A percentile compares a stretch with the other conserved stretches of the same genome.
Conservation (phyloP, 1,140 invertebrate species). For the Tribolium castaneum region DNA sequence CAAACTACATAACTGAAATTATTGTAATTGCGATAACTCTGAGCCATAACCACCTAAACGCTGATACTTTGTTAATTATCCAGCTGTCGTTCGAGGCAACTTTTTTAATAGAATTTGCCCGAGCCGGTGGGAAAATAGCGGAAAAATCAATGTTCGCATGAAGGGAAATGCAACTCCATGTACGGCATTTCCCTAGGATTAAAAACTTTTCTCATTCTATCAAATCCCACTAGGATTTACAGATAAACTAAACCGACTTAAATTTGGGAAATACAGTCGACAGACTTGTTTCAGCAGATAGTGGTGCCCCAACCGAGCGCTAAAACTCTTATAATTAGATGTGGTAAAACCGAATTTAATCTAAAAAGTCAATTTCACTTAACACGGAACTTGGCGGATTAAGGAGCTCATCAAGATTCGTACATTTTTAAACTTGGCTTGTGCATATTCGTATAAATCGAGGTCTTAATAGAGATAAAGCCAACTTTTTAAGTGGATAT, state of each 20-base stretch:
- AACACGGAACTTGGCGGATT: neutral
- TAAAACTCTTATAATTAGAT: slow-evolving; percentile 26
- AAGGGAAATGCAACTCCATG: slow-evolving; percentile 24
- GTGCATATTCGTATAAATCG: slow-evolving; percentile 57
- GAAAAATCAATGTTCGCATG: neutral
- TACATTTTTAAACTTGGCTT: slow-evolving; percentile 66
- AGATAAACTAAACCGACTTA: slow-evolving; percentile 47
- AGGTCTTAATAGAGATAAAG: slow-evolving; percentile 50
- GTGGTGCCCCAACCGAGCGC: neutral
- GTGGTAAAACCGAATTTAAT: slow-evolving; percentile 29
- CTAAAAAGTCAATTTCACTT: slow-evolving; percentile 27
- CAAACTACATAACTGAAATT: neutral
- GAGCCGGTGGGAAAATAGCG: neutral
- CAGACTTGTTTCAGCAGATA: slow-evolving; percentile 25
- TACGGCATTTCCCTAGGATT: slow-evolving; percentile 43
- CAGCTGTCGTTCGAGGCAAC: neutral
- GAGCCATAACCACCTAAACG: neutral
- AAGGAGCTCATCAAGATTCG: slow-evolving; percentile 56
- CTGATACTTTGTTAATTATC: neutral
- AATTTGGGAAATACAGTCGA: slow-evolving; percentile 33
- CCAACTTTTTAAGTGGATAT: slow-evolving; percentile 59
- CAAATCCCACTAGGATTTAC: slow-evolving; percentile 44
- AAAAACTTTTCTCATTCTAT: slow-evolving; percentile 50
- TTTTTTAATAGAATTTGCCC: neutral
- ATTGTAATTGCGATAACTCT: neutral